Percentiles rank a stretch among this genome's conserved stretches.
phyloP scores from a whole-genome alignment of 2,888 invertebrate species.

The Lampropteryx suffumata region DNA sequence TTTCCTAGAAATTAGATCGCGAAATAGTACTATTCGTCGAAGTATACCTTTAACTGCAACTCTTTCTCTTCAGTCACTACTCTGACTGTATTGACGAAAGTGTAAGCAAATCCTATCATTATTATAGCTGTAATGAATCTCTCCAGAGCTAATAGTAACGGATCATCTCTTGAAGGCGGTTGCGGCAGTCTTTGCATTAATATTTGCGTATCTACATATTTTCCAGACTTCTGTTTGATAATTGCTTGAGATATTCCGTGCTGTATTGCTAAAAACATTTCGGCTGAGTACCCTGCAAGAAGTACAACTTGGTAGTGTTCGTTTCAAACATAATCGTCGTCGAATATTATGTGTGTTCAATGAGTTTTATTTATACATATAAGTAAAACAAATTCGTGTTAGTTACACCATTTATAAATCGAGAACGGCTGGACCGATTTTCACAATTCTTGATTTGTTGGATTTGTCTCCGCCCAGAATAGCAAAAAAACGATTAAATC shows the following conservation, averaged over 20 bases:
- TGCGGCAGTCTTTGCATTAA: conserved; percentile 88
- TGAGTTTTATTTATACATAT: too few species aligned
- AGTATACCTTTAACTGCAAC: conserved; percentile 85
- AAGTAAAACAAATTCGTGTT: too few species aligned
- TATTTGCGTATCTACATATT: conserved; percentile 61
- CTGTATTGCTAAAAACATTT: conserved; percentile 72
- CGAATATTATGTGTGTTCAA: too few species aligned
- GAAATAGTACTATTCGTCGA: too few species aligned
- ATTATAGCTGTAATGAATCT: conserved; percentile 89
- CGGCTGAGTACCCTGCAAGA: conserved; percentile 65
- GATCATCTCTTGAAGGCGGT: conserved; percentile 87
- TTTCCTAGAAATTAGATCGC: neutral
- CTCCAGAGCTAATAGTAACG: conserved; percentile 86
- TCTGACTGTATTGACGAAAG: conserved; percentile 90
- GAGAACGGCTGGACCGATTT: too few species aligned
- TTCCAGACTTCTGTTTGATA: conserved; percentile 64
- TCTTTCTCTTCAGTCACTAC: conserved; percentile 90
- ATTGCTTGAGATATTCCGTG: conserved; percentile 71
- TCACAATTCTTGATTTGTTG: too few species aligned
- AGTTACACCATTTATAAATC: too few species aligned
- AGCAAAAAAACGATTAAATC: too few species aligned
- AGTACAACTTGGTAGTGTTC: neutral
- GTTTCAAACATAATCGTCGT: too few species aligned
- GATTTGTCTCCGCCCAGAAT: too few species aligned
- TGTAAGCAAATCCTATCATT: conserved; percentile 91